Evolutionary conservation across 2,113 vertebrate species (phyloP), one percentile per base, ranked within the genome.

Genomic region (Hiodon alosoides): DNA sequence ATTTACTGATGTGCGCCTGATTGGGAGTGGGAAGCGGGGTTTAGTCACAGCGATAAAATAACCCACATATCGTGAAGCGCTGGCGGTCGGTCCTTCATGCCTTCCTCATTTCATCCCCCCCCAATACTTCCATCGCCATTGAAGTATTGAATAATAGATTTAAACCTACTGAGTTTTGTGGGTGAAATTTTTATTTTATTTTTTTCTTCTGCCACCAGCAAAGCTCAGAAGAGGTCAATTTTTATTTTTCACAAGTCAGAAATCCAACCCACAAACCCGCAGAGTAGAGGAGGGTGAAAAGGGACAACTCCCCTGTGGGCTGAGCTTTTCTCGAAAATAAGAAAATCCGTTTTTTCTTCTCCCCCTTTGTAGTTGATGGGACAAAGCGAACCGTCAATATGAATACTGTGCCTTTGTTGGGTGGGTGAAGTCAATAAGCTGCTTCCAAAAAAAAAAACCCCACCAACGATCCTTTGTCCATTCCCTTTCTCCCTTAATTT

Each of bases 351-450:
- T 76, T 76, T 76, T 58, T 31, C 50, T 59, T 52, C 13, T 46
- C 31, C 31, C 31, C 31, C 47, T 71, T 77, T 72, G 57, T 77
- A 57, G 14, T 60, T 2, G 48, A 58, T 59, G 48, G 67, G 17
- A 70, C 74, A 76, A 69, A 76, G 58, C 59, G 2, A 55, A 48
- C 69, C 47, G 11, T 53, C 69, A 66, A 57, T 66, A 61, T 10
- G 53, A 46, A 68, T 31, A 61, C n/a, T 61, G 58, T 51, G 66
- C 66, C 55, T 62, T 70, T 54, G 57, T 61, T 69, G 69, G 67
- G 46, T 11, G 57, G 60, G 14, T 46, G 54, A 13, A n/a, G 55
- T 50, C 64, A 65, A 16, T 51, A 50, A 54, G 31, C 57, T 58
- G 50, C 67, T 69, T 46, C 50, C 50, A 67, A 61, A 70, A 70